These are phyloP conservation scores for Standfussiana lucernea DNA, from an alignment of 2,888 invertebrate genomes.

Conservation along the genomic window DNA sequence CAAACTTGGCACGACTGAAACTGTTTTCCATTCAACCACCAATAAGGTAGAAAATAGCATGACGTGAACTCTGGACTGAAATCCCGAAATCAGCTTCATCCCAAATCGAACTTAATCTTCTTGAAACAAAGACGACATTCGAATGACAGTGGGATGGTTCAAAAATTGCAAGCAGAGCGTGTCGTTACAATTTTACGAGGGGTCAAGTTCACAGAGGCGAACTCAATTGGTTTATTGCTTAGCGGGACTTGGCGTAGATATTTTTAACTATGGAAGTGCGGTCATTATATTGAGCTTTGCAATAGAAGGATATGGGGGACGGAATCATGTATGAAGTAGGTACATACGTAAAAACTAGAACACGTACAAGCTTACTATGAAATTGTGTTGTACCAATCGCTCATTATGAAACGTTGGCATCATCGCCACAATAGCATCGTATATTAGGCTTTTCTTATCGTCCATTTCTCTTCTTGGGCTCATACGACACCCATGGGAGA, in stretches of 20 bases:
- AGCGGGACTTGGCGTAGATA: slow-evolving; percentile 69
- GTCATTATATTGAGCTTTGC: slow-evolving; percentile 33
- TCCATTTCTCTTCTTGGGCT: not conserved
- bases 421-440: not conserved
- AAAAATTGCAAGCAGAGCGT: slow-evolving; percentile 73
- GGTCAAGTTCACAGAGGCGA: slow-evolving; percentile 83
- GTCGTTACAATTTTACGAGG: slow-evolving; percentile 76
- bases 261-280: slow-evolving; percentile 62
- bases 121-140: slow-evolving; percentile 69
- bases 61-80: slow-evolving; percentile 22
- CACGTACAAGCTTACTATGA: not conserved
- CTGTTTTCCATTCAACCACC: slow-evolving; percentile 58
- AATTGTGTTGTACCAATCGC: not conserved
- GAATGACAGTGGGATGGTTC: slow-evolving; percentile 47
- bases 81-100: slow-evolving; percentile 40
- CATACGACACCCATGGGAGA: slow-evolving; percentile 22
- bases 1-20: slow-evolving; percentile 67
- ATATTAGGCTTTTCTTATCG: not conserved
- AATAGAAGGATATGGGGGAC: not conserved
- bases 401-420: not conserved
- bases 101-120: slow-evolving; percentile 45
- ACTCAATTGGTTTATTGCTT: slow-evolving; percentile 80
- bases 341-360: not conserved
- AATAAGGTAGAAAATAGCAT: slow-evolving; percentile 49
- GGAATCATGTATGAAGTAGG: not conserved